phyloP scores from a whole-genome alignment of 2,797 vertebrate species.

The Alcedo quadribrachys region DNA sequence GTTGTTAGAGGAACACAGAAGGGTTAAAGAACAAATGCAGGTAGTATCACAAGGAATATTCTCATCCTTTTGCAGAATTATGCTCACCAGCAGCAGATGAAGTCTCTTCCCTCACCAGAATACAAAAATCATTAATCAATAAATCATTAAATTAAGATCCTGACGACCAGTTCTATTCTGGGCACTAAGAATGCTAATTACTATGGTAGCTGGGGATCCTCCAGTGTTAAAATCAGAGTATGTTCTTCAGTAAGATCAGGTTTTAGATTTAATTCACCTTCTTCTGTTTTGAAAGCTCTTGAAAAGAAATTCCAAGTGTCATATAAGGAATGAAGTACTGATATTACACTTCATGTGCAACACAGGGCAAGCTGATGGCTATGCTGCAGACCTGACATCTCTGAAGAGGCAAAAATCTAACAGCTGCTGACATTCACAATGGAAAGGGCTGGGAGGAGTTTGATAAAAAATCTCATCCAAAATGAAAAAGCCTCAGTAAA shows the following conservation, averaged over 20 bases:
- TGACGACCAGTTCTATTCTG: neutral
- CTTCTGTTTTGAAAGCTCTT: constrained; percentile 48
- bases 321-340: constrained; percentile 38
- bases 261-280: constrained; percentile 18
- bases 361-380: neutral
- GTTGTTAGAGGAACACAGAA: neutral
- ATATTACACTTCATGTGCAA: constrained; percentile 27
- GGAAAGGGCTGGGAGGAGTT: neutral
- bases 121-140: constrained; percentile 51
- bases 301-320: constrained; percentile 25
- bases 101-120: neutral
- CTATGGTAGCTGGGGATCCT: neutral
- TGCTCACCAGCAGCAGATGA: constrained; percentile 16
- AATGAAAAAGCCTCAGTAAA: neutral
- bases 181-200: constrained; percentile 28
- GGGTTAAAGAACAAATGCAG: neutral
- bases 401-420: constrained; percentile 22
- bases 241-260: neutral
- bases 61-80: constrained; percentile 9
- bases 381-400: neutral
- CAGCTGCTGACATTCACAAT: neutral
- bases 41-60: constrained; percentile 4
- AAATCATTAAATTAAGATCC: constrained; percentile 52
- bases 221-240: constrained; percentile 3
- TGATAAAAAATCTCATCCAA: neutral